Evolutionary conservation across 2,113 vertebrate species (phyloP).

Genomic region (Eidolon helvum): DNA sequence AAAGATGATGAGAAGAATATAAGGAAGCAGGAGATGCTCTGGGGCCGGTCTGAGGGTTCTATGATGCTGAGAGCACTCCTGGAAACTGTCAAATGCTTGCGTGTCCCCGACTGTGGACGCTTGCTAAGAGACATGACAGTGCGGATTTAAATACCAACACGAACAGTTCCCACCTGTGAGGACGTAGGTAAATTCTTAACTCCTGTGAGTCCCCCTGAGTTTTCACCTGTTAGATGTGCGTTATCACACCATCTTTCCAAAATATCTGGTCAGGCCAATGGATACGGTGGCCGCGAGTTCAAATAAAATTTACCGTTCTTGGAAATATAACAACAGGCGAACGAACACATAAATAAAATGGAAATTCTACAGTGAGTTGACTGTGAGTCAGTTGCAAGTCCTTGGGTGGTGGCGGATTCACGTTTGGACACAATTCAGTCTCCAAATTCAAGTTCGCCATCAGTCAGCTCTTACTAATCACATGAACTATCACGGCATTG

Average conservation of each 20-base stretch:
- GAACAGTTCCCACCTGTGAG: not conserved
- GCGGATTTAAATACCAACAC: fast-evolving
- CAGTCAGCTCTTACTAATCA: not conserved
- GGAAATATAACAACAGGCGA: not conserved
- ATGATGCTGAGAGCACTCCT: fast-evolving
- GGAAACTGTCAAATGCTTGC: not conserved
- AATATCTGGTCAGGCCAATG: not conserved
- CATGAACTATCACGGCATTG: not conserved
- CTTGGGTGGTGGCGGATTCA: too few relatives aligned
- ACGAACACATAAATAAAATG: not conserved
- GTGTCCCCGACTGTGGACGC: fast-evolving
- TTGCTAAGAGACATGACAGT: not conserved
- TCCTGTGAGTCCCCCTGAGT: too few relatives aligned
- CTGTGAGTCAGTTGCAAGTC: not conserved
- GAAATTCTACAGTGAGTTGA: not conserved
- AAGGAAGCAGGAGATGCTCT: not conserved
- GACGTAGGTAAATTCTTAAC: not conserved
- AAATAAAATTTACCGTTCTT: not conserved
- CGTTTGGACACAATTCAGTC: not conserved
- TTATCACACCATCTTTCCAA: not conserved
- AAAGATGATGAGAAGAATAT: not conserved
- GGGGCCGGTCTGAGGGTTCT: not conserved
- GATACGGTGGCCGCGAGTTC: not conserved
- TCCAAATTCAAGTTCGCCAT: not conserved
- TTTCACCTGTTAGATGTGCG: not conserved